A percentile compares a stretch with the other conserved stretches of the same genome.
phyloP scores from a whole-genome alignment of 1,140 invertebrate genomes.

The Zaprionus nigranus region DNA sequence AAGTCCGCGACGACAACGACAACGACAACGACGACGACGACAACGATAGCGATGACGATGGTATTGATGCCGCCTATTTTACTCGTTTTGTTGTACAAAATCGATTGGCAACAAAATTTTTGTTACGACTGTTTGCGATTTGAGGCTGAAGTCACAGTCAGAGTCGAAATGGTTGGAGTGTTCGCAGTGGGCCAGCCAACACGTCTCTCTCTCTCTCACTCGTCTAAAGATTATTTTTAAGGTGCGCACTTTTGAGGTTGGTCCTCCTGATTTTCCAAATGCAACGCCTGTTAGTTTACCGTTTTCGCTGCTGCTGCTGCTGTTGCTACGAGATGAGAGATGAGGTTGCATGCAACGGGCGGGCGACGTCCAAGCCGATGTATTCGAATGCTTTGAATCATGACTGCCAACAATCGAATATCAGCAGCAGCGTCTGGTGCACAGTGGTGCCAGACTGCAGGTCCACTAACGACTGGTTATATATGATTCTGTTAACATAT shows the following conservation, averaged over 20 bases:
- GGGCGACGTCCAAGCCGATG: slow-evolving; percentile 61
- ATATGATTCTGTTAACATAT: not conserved
- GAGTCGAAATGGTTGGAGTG: slow-evolving; percentile 25
- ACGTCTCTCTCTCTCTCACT: slow-evolving; percentile 20
- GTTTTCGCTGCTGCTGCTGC: slow-evolving; percentile 54
- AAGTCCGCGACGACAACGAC: slow-evolving; percentile 44
- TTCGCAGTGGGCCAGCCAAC: slow-evolving; percentile 58
- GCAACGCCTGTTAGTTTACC: slow-evolving; percentile 81
- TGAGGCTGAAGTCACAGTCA: slow-evolving; percentile 56
- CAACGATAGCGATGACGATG: slow-evolving; percentile 63
- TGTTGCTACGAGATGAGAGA: slow-evolving; percentile 57
- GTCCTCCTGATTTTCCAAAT: slow-evolving; percentile 81
- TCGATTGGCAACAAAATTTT: slow-evolving; percentile 78
- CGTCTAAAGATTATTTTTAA: slow-evolving; percentile 80
- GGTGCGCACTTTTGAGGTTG: slow-evolving; percentile 82
- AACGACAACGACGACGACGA: slow-evolving; percentile 22
- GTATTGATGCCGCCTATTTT: slow-evolving; percentile 53
- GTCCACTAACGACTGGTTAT: not conserved
- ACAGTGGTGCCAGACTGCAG: slow-evolving; percentile 29
- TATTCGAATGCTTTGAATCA: slow-evolving; percentile 77
- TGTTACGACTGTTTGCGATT: slow-evolving; percentile 64
- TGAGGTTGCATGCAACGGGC: slow-evolving; percentile 78
- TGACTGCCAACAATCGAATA: slow-evolving; percentile 81
- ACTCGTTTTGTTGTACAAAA: slow-evolving; percentile 72
- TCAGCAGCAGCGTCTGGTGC: slow-evolving; percentile 55